Conservation (phyloP, 2,113 vertebrate genomes). For the Danionella cerebrum region DNA sequence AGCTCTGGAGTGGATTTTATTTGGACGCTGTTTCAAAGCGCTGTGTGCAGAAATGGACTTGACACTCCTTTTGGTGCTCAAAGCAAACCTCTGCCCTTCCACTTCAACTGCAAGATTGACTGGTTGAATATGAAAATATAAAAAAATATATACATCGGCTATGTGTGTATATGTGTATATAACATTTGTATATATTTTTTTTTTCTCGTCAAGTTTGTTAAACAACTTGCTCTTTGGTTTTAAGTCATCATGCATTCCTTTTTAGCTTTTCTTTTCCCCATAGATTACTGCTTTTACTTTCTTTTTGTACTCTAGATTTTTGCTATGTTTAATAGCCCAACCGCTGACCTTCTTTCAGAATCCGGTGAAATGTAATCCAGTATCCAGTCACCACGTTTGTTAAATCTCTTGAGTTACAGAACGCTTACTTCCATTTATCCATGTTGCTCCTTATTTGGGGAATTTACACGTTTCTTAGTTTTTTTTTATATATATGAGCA, state of each 20-base stretch:
- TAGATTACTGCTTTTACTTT: slow-evolving; percentile 39
- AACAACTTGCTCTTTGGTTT: slow-evolving; percentile 75
- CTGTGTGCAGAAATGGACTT: slow-evolving; percentile 31
- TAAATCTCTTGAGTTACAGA: slow-evolving; percentile 31
- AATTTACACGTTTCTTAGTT: slow-evolving; percentile 33
- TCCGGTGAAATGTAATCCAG: slow-evolving; percentile 57
- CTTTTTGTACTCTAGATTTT: slow-evolving; percentile 36
- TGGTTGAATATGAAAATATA: slow-evolving; percentile 58
- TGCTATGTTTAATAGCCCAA: slow-evolving; percentile 36
- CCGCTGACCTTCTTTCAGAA: slow-evolving; percentile 43
- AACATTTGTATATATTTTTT: slow-evolving; percentile 63
- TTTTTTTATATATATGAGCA: slow-evolving; percentile 38
- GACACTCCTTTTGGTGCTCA: slow-evolving; percentile 73
- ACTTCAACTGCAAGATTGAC: slow-evolving; percentile 85
- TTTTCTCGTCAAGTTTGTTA: slow-evolving; percentile 77
- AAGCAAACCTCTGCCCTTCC: slow-evolving; percentile 76
- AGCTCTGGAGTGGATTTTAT: slow-evolving; percentile 49
- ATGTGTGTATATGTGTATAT: slow-evolving; percentile 43
- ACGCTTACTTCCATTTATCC: slow-evolving; percentile 19
- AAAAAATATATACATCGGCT: slow-evolving; percentile 38
- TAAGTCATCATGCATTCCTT: slow-evolving; percentile 86
- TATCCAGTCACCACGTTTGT: slow-evolving; percentile 28
- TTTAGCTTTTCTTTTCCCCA: slow-evolving; percentile 64
- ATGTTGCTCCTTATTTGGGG: slow-evolving; percentile 11
- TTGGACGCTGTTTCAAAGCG: slow-evolving; percentile 33